A percentile compares a stretch with the other conserved stretches of the same genome.
phyloP scores from a whole-genome alignment of 1,140 invertebrate genomes.

The Papilio machaon region DNA sequence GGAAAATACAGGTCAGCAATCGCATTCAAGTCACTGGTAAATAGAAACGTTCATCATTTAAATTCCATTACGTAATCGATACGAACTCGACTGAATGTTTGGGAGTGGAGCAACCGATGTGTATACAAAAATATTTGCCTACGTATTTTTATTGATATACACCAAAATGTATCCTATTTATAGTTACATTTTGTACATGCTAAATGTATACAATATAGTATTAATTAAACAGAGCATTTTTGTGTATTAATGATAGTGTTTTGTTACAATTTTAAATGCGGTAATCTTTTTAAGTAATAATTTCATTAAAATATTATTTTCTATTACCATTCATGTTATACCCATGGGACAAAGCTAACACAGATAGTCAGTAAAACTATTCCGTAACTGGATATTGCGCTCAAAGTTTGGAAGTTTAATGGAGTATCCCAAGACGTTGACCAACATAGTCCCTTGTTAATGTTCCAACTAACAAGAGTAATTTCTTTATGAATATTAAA shows the following conservation, averaged over 20 bases:
- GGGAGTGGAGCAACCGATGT: constrained; percentile 1
- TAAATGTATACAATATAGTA: no score
- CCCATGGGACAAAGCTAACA: constrained; percentile 8
- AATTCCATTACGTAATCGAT: constrained; percentile 25
- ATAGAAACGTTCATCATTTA: constrained; percentile 19
- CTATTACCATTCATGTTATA: neutral
- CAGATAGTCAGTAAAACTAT: constrained; percentile 10
- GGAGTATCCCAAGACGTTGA: constrained; percentile 33
- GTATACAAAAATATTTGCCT: constrained; percentile 12
- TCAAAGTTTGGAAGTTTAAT: constrained; percentile 35
- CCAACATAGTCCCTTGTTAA: constrained; percentile 36
- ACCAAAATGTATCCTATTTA: neutral
- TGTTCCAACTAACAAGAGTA: constrained; percentile 31
- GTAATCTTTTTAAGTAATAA: neutral
- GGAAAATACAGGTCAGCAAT: constrained; percentile 36
- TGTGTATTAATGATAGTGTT: no score
- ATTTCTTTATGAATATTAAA: constrained; percentile 35
- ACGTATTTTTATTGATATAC: neutral
- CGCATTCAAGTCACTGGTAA: constrained; percentile 24
- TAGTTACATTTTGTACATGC: neutral
- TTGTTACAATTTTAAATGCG: no score
- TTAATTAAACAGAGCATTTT: no score
- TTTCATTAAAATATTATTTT: neutral
- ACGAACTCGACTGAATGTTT: neutral
- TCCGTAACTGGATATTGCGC: constrained; percentile 32